phyloP scores from a whole-genome alignment of 1,140 invertebrate genomes.

The Augochlora pura region DNA sequence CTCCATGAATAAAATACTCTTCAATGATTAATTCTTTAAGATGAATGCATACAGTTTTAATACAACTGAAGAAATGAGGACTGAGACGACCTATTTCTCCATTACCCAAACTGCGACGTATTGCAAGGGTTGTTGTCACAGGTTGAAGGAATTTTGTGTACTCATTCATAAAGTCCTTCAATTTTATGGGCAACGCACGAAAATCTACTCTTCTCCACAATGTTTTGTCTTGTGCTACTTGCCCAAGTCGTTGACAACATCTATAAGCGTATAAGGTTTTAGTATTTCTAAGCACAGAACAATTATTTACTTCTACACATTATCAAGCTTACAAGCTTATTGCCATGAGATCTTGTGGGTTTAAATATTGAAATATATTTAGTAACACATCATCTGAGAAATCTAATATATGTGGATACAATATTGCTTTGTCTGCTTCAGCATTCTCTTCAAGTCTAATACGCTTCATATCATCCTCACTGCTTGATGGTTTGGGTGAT shows the following conservation, averaged over 20 bases:
- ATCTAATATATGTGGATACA: constrained; percentile 60
- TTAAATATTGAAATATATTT: constrained; percentile 80
- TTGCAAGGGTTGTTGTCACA: constrained; percentile 77
- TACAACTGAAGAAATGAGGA: constrained; percentile 67
- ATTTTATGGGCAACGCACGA: constrained; percentile 69
- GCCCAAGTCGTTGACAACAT: constrained; percentile 77
- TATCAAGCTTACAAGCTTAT: constrained; percentile 77
- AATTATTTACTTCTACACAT: background rate
- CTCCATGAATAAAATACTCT: constrained; percentile 78
- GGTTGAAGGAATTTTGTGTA: constrained; percentile 77
- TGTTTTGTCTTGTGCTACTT: constrained; percentile 78
- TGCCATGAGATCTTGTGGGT: constrained; percentile 78
- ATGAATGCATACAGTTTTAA: constrained; percentile 68
- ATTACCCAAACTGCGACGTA: constrained; percentile 67
- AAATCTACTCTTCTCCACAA: constrained; percentile 81
- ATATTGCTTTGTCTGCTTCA: constrained; percentile 34
- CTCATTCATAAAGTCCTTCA: constrained; percentile 75
- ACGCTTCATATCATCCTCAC: constrained; percentile 65
- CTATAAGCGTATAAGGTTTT: constrained; percentile 18
- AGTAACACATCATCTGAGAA: constrained; percentile 81
- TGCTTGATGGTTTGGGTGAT: constrained; percentile 69
- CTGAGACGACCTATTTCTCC: constrained; percentile 55
- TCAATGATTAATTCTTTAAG: constrained; percentile 80
- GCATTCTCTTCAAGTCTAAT: constrained; percentile 53
- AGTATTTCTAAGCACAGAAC: constrained; percentile 16